phyloP scores from a whole-genome alignment of 2,797 vertebrate species.

The Discoglossus pictus region DNA sequence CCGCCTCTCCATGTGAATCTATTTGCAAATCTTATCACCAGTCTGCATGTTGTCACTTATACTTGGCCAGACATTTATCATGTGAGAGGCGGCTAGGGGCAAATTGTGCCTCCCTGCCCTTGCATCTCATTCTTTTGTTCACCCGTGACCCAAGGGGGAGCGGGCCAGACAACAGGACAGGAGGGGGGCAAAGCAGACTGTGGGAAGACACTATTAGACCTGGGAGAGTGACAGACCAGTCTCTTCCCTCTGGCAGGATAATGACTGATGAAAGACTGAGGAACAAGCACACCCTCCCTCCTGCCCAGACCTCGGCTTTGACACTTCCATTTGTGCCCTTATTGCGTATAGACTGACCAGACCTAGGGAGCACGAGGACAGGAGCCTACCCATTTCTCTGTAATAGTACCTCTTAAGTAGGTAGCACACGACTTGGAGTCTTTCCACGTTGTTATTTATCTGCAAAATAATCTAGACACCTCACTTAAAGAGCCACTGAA shows the following conservation, averaged over 20 bases:
- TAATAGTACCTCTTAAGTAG: too few relatives aligned
- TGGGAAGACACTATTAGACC: conserved; percentile 54
- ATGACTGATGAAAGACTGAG: conserved; percentile 33
- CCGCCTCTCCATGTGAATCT: conserved; percentile 68
- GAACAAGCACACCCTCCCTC: conserved; percentile 36
- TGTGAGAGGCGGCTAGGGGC: conserved; percentile 69
- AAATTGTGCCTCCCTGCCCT: conserved; percentile 76
- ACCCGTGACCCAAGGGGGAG: conserved; percentile 73
- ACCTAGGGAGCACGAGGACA: too few relatives aligned
- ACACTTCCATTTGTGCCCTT: too few relatives aligned
- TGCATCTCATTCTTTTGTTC: conserved; percentile 78
- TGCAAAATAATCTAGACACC: too few relatives aligned
- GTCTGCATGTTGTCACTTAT: conserved; percentile 90
- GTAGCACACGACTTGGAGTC: too few relatives aligned
- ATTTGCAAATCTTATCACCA: conserved; percentile 90
- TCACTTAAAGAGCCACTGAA: too few relatives aligned
- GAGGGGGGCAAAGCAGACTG: conserved; percentile 39
- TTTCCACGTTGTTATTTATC: too few relatives aligned
- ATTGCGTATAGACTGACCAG: too few relatives aligned
- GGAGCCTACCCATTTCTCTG: too few relatives aligned
- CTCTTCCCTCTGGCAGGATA: conserved; percentile 36
- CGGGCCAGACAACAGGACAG: background rate
- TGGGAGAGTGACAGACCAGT: conserved; percentile 57
- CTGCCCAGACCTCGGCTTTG: conserved; percentile 54
- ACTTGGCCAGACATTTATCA: conserved; percentile 87